Evolutionary conservation across 2,888 invertebrate genomes (phyloP).

Genomic region (Brenthis hecate): DNA sequence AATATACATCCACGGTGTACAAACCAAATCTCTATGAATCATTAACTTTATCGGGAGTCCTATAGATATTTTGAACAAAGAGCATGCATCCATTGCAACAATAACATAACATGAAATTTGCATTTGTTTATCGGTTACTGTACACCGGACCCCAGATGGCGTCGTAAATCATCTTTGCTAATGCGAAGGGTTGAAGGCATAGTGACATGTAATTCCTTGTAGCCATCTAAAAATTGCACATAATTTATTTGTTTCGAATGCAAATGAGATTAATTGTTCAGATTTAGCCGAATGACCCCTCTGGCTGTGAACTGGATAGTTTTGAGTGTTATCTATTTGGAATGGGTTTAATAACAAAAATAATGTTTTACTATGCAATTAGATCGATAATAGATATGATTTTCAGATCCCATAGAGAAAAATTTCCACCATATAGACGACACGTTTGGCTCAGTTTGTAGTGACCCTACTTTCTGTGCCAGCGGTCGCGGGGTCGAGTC

Average conservation of each 20-base stretch:
- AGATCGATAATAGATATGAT: no score
- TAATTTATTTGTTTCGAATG: constrained; percentile 74
- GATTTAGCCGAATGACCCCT: constrained; percentile 56
- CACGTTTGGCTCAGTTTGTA: no score
- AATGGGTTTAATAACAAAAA: constrained; percentile 8
- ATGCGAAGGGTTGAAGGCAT: constrained; percentile 57
- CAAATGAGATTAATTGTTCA: constrained; percentile 77
- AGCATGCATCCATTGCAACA: constrained; percentile 33
- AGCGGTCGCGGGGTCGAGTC: no score
- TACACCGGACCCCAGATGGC: constrained; percentile 54
- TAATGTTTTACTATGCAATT: constrained; percentile 19
- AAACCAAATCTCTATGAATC: background rate
- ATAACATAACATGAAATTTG: constrained; percentile 55
- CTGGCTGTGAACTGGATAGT: constrained; percentile 20
- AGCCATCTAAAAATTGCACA: constrained; percentile 58
- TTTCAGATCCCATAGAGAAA: no score
- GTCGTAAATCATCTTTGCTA: constrained; percentile 76
- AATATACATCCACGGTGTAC: background rate
- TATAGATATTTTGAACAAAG: constrained; percentile 20
- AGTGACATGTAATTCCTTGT: constrained; percentile 45
- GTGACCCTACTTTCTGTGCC: no score
- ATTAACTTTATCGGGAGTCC: constrained; percentile 1
- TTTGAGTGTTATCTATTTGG: constrained; percentile 17
- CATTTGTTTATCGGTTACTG: constrained; percentile 55
- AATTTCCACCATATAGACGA: no score